Evolutionary conservation across 2,797 vertebrate species (phyloP).

Genomic region (Tangara arthus): DNA sequence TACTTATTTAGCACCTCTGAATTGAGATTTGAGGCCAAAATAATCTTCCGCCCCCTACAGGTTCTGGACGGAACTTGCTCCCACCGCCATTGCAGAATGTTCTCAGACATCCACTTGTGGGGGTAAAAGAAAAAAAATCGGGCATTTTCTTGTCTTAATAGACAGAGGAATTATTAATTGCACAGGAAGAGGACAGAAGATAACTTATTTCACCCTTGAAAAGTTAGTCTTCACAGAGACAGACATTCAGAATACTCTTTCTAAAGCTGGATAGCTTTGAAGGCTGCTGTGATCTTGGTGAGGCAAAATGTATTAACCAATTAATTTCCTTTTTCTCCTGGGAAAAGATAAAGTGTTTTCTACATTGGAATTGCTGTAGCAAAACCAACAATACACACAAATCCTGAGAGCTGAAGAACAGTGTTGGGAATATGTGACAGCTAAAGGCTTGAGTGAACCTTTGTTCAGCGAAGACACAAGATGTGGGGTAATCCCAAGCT

Average conservation of each 20-base stretch:
- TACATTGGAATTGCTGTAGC: background rate
- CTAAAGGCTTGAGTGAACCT: background rate
- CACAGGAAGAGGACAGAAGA: background rate
- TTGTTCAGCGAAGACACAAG: background rate
- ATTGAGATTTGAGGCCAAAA: background rate
- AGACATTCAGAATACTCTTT: background rate
- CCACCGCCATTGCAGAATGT: accelerated
- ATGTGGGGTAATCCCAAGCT: background rate
- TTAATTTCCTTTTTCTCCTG: background rate
- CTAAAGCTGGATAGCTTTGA: background rate
- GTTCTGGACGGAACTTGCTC: background rate
- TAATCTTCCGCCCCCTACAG: background rate
- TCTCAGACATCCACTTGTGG: background rate
- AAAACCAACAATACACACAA: background rate
- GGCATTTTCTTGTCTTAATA: background rate
- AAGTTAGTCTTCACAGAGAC: background rate
- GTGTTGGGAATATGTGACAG: background rate
- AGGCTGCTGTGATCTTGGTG: background rate
- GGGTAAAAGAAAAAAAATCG: accelerated
- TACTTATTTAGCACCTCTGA: background rate
- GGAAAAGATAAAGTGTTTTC: background rate
- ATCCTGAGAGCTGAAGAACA: background rate
- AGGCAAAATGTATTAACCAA: background rate
- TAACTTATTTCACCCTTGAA: background rate
- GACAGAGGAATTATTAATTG: background rate